phyloP scores from a whole-genome alignment of 1,140 invertebrate species.

The Glossosoma conforme region DNA sequence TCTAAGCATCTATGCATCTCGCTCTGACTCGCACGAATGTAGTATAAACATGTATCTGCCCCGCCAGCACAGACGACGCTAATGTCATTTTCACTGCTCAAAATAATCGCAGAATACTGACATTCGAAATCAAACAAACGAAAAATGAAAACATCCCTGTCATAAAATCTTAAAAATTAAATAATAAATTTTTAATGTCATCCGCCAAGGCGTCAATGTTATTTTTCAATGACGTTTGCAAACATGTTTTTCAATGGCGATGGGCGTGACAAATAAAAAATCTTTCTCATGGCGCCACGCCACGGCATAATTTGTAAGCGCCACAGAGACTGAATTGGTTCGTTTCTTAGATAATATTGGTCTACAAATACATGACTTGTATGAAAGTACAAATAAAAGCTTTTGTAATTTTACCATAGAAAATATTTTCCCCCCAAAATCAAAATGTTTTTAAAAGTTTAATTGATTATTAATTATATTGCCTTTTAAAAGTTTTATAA shows the following conservation, averaged over 20 bases:
- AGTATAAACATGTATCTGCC: not conserved
- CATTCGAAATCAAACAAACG: not conserved
- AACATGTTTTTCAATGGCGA: slow-evolving; percentile 16
- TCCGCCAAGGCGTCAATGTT: slow-evolving; percentile 6
- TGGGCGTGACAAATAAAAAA: slow-evolving; percentile 16
- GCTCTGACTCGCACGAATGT: not conserved
- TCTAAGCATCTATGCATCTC: slow-evolving; percentile 8
- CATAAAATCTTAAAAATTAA: not conserved
- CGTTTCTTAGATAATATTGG: too few relatives aligned
- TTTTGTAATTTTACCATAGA: too few relatives aligned
- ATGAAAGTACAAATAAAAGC: too few relatives aligned
- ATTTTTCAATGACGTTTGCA: slow-evolving; percentile 14
- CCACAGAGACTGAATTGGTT: too few relatives aligned
- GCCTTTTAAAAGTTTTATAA: too few relatives aligned
- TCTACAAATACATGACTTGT: too few relatives aligned
- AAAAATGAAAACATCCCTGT: not conserved
- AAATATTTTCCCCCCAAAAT: too few relatives aligned
- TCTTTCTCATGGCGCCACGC: slow-evolving; percentile 7
- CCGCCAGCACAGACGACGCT: slow-evolving; percentile 20
- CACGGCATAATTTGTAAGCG: too few relatives aligned
- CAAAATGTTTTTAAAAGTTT: too few relatives aligned
- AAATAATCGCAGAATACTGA: slow-evolving; percentile 24
- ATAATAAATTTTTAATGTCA: slow-evolving; percentile 2
- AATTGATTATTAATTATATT: too few relatives aligned
- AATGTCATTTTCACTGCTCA: slow-evolving; percentile 31